These are phyloP conservation scores for Acronicta leporina DNA, from an alignment of 2,888 invertebrate species.

Conservation along the genomic window DNA sequence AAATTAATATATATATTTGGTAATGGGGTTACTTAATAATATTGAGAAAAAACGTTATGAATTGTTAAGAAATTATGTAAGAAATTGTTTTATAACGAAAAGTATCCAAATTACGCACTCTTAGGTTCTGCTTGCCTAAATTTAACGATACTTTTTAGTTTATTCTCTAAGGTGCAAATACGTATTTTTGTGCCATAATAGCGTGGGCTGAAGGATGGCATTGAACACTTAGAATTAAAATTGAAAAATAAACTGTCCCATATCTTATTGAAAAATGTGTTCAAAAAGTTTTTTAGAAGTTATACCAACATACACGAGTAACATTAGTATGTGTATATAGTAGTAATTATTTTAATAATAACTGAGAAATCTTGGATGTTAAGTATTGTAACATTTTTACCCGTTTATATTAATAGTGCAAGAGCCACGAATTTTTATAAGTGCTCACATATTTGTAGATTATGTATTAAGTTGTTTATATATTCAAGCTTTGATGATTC, in stretches of 20 bases:
- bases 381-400: conserved; percentile 64
- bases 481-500: conserved; percentile 42
- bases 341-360: conserved; percentile 66
- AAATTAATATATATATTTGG: conserved; percentile 34
- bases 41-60: conserved; percentile 38
- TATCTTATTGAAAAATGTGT: conserved; percentile 87
- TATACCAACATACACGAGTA: conserved; percentile 77
- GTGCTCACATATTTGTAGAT: conserved; percentile 56
- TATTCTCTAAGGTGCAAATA: conserved; percentile 61
- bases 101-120: conserved; percentile 26
- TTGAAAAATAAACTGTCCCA: conserved; percentile 72
- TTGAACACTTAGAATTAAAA: conserved; percentile 64
- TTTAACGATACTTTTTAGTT: conserved; percentile 50
- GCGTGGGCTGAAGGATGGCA: conserved; percentile 57
- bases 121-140: conserved; percentile 71
- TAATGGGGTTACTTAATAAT: conserved; percentile 40
- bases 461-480: conserved; percentile 35
- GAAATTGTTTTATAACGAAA: conserved; percentile 40
- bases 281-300: conserved; percentile 84
- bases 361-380: conserved; percentile 60
- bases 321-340: conserved; percentile 78
- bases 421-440: conserved; percentile 55
- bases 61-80: conserved; percentile 43
- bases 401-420: conserved; percentile 56
- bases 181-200: conserved; percentile 76